Evolutionary conservation across 1,140 invertebrate species (phyloP), one percentile per base, ranked within the genome.

Genomic region (Cheumatopsyche charites): DNA sequence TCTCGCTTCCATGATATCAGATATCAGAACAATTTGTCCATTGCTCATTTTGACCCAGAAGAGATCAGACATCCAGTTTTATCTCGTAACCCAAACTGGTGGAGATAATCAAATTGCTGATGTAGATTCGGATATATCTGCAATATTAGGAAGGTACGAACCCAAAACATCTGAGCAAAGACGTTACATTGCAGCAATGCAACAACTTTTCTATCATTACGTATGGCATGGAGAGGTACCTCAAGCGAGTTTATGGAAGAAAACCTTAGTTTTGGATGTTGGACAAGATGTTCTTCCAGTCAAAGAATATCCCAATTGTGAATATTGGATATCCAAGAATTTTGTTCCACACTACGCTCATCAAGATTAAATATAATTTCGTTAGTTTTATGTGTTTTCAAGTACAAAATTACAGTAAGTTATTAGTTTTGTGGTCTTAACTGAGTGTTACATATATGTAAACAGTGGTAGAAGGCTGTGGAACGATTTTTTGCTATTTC

Each of bases 201-300:
- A 94, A 77, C 88, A 91, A 65, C 79, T 94, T 0, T 95, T 95
- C 79, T 94, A 93, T 77, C 88, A 90, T 73, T 94, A 88, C 75
- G 91, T 94, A 0, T 89, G 89, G 83, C 87, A 91, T 71, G 91
- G 90, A 9, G 86, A 87, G 55, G 80, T 92, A 19, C 80, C 87
- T 5, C 85, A 87, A 1, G 83, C 82, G 0, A 84, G 88, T 45
- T 76, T 80, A 5, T 81, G 85, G 5, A 81, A 83, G 1, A 84
- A 86, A 36, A 36, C 29, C 0, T 78, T 77, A 68, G 82, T 92
- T 17, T 82, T 92, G 0, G 82, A 89, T 23, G 87, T 93, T 0
- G 90, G 85, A 2, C 89, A 92, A 78, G 91, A 93, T 78, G 83
- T 87, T 0, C 78, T 89, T 6, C 81, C 88, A 0, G 82, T 87